A percentile compares a stretch with the other conserved stretches of the same genome.
Evolutionary conservation across 2,113 vertebrate species (phyloP).

Genomic region (Passer montanus): DNA sequence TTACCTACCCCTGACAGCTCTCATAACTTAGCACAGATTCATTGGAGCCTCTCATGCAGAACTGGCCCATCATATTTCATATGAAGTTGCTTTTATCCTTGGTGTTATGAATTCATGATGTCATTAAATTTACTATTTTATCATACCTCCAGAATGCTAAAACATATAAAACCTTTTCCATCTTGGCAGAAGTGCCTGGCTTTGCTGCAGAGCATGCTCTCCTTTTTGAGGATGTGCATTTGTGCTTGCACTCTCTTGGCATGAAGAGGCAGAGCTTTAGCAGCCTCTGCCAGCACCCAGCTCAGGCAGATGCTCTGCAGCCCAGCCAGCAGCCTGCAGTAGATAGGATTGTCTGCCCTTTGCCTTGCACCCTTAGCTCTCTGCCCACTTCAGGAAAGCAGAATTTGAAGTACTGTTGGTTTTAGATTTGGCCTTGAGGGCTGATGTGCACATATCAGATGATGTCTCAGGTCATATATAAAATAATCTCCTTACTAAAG

Average conservation of each 20-base stretch:
- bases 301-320: background rate
- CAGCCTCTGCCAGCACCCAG: background rate
- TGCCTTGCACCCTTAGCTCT: background rate
- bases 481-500: background rate
- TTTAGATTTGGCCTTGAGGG: background rate
- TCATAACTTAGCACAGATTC: background rate
- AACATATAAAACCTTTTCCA: background rate
- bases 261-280: background rate
- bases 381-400: background rate
- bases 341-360: background rate
- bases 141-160: background rate
- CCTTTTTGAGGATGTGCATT: background rate
- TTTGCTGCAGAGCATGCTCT: background rate
- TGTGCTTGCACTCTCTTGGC: background rate
- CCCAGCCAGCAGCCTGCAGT: background rate
- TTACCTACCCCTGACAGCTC: background rate
- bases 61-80: constrained; percentile 1
- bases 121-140: constrained; percentile 20
- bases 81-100: constrained; percentile 5
- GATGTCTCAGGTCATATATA: background rate
- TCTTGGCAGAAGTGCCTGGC: background rate
- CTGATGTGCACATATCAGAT: background rate
- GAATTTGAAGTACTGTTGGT: background rate
- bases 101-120: background rate
- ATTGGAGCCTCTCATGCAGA: background rate